Evolutionary conservation across 2,113 vertebrate genomes (phyloP), one percentile per base, ranked within the genome.

Genomic region (Spilogale gracilis): DNA sequence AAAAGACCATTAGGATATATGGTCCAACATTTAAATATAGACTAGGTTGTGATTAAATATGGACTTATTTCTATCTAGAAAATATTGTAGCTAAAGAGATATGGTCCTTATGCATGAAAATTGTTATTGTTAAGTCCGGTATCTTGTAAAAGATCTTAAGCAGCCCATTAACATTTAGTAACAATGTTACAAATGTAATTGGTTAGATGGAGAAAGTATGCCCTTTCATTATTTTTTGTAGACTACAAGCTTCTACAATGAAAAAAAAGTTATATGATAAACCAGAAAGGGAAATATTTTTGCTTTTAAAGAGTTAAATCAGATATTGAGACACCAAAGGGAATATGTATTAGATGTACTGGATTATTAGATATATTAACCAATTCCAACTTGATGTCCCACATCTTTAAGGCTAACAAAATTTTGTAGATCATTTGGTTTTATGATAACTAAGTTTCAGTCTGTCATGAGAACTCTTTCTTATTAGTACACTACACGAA

Each of bases 41-140:
- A 71, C 9, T 78, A 79, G 56, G 23, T 25, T 67, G 84, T 93
- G 63, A 23, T 63, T 81, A 95, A 61, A 67, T 65, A 83, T 17
- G 25, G 20, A 84, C 11, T 91, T 88, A 81, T 80, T 92, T 90
- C 73, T 80, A 93, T 61, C 71, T 92, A 94, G 71, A 48, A 92
- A 87, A 86, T 61, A 23, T 60, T 69, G 63, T 20, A 58, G 45
- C 74, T 82, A 60, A 95, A 38, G 32, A 83, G 25, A 83, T 63
- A 16, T 45, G 16, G 20, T 74, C n/a, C 81, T 84, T 54, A 27
- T 45, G 1, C 27, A 88, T 74, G 16, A 95, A 82, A 87, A 52
- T 18, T 81, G 30, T 76, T 95, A 30, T 84, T 12, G 0, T 50
- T 50, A 91, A 94, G 30, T 61, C 45, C 11, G n/a, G 2, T 45